phyloP scores from a whole-genome alignment of 2,797 vertebrate species.

The Tolypeutes matacus region DNA sequence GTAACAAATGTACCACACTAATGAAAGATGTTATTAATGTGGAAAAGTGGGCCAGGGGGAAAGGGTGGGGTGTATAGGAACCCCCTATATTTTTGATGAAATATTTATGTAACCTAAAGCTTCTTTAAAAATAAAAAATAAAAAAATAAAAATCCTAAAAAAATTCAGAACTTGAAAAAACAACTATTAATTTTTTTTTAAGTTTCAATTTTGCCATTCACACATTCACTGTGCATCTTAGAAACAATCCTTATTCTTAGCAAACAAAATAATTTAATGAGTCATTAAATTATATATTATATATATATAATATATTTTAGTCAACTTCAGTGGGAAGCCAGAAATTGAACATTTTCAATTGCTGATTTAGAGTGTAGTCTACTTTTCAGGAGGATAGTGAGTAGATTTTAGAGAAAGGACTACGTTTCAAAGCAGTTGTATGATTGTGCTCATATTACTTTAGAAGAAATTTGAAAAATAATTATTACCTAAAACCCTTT shows the following conservation, averaged over 20 bases:
- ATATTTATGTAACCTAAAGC: too few species aligned
- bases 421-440: neutral
- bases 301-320: neutral
- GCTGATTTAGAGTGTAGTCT: neutral
- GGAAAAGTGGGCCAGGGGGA: too few species aligned
- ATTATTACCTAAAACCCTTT: constrained; percentile 45
- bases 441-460: neutral
- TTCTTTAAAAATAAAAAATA: too few species aligned
- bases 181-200: neutral
- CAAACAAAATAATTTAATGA: neutral
- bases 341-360: neutral
- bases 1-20: too few species aligned
- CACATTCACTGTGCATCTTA: neutral
- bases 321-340: neutral
- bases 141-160: neutral
- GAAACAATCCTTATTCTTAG: neutral
- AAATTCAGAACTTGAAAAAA: neutral
- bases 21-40: too few species aligned
- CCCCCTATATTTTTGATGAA: too few species aligned
- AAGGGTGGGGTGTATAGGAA: too few species aligned
- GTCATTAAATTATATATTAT: neutral
- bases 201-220: constrained; percentile 8
- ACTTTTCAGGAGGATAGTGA: neutral
- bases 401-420: neutral
- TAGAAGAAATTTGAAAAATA: constrained; percentile 19